Evolutionary conservation across 2,888 invertebrate species (phyloP), one percentile per base, ranked within the genome.

Genomic region (Myopa testacea): DNA sequence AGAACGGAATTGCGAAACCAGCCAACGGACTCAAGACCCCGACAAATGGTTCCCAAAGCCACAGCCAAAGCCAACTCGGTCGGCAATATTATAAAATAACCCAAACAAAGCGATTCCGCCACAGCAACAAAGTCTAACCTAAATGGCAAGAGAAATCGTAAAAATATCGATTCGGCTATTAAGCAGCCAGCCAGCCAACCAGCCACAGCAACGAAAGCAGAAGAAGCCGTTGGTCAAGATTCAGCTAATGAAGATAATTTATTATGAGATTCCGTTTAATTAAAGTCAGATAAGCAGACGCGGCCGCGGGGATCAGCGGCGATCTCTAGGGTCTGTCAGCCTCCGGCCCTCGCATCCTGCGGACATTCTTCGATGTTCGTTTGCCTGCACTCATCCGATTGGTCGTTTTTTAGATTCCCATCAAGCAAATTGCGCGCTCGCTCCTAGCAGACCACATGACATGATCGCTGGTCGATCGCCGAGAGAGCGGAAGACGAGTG

Each of bases 221-320:
- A 50, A n/a, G 68, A 67, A 75, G 75, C 67, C 55, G 55, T 67
- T 84, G 83, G 81, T 81, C 82, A 83, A 83, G 83, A 82, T 83
- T 82, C 82, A 81, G 84, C 86, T 88, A 88, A 88, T 88, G 88
- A 88, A 88, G 88, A 89, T 88, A 88, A 88, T 89, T 88, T 88
- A 89, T 89, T 88, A 88, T 87, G 84, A 87, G 88, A 88, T 88
- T 87, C 84, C 86, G 87, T 88, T 88, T 88, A 88, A 88, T 89
- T 89, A 88, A 88, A 88, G 84, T 84, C 87, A 85, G 89, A 89
- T 89, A 88, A 87, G 81, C 83, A 79, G 62, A 19, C 10, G 34
- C 62, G 26, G 4, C 62, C 62, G 81, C 84, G 80, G 69, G 74
- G 72, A 79, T 65, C 77, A 74, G 79, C 58, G 45, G 38, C 74